Conservation (phyloP, 2,888 invertebrate genomes). For the Onchidella celtica region DNA sequence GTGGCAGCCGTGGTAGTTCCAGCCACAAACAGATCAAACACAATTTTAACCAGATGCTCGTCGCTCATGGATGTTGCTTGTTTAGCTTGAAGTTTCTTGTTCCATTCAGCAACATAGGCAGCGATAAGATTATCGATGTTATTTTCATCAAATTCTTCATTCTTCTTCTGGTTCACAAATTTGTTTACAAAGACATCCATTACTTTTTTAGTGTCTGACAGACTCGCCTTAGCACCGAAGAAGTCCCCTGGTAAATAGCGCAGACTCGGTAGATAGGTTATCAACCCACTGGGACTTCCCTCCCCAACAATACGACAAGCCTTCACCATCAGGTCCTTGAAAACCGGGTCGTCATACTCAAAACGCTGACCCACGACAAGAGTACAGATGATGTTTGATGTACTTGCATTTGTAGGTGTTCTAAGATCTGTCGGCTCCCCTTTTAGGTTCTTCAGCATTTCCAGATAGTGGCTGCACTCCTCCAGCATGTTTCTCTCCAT, state of each 20-base stretch:
- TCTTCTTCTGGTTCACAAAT: neutral
- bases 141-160: neutral
- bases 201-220: neutral
- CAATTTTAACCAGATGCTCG: neutral
- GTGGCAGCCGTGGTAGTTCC: conserved; percentile 87
- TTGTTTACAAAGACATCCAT: too few species aligned
- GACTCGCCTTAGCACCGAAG: neutral
- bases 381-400: conserved; percentile 8
- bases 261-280: neutral
- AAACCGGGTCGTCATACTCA: conserved; percentile 7
- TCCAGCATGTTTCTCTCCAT: conserved; percentile 6
- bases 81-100: neutral
- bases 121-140: neutral
- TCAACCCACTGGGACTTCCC: neutral
- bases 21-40: conserved; percentile 23
- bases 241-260: conserved; percentile 9
- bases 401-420: neutral
- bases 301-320: too few species aligned
- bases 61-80: conserved; percentile 17
- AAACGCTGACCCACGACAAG: conserved; percentile 14
- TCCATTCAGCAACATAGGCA: neutral
- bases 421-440: neutral
- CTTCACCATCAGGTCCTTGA: too few species aligned
- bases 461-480: neutral
- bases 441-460: neutral